Evolutionary conservation across 2,888 invertebrate species (phyloP).

Genomic region (Drosophila hamatofila): DNA sequence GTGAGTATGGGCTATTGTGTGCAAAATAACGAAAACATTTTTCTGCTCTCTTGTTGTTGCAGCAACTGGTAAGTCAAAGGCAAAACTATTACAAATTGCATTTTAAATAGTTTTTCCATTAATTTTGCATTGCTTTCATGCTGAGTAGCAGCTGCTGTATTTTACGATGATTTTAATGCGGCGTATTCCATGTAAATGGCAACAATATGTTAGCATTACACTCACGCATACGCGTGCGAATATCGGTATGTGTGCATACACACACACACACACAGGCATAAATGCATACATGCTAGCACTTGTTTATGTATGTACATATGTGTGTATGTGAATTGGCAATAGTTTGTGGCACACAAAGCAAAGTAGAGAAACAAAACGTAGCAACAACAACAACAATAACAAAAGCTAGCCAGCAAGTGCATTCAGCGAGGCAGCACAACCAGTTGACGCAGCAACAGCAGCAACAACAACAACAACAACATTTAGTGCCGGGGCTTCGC

Average conservation of each 20-base stretch:
- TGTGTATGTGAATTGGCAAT: slow-evolving; percentile 47
- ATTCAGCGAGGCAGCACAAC: slow-evolving; percentile 70
- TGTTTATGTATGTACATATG: slow-evolving; percentile 8
- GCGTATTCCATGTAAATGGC: slow-evolving; percentile 53
- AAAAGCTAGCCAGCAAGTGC: slow-evolving; percentile 66
- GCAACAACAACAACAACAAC: slow-evolving; percentile 10
- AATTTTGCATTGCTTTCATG: slow-evolving; percentile 27
- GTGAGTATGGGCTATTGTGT: slow-evolving; percentile 21
- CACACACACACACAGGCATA: slow-evolving; percentile 11
- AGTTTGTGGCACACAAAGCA: slow-evolving; percentile 56
- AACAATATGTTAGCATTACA: slow-evolving; percentile 74
- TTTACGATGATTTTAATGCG: slow-evolving; percentile 42
- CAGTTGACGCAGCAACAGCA: slow-evolving; percentile 55
- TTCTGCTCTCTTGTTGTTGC: slow-evolving; percentile 21
- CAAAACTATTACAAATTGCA: slow-evolving; percentile 27
- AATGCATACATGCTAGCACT: slow-evolving; percentile 12
- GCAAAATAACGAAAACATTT: slow-evolving; percentile 49
- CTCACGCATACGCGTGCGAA: slow-evolving; percentile 20
- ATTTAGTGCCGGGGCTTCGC: slow-evolving; percentile 67
- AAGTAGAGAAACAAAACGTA: slow-evolving; percentile 54
- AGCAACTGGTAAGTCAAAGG: slow-evolving; percentile 56
- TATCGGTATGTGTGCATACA: slow-evolving; percentile 14
- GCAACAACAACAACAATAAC: slow-evolving; percentile 37
- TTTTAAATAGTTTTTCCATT: slow-evolving; percentile 32
- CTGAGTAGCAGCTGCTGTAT: slow-evolving; percentile 10